Conservation (phyloP, 2,797 vertebrate genomes). For the Microctenopoma steveboyesi region DNA sequence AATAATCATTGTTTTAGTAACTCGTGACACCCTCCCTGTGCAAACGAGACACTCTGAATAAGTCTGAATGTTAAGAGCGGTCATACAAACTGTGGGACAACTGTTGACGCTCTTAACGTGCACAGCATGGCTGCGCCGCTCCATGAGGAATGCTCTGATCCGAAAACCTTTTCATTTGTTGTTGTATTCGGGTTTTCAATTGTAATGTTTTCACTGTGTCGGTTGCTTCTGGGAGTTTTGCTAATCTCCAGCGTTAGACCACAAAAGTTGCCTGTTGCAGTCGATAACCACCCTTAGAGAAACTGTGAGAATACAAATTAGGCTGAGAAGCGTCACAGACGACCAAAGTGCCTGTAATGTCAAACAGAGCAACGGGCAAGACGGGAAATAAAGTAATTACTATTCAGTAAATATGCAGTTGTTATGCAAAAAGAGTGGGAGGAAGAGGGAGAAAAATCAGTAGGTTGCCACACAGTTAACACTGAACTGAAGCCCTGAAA, state of each 20-base stretch:
- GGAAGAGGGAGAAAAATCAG: conserved; percentile 43
- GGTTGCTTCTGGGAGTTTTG: background rate
- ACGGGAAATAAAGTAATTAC: conserved; percentile 43
- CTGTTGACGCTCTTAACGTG: conserved; percentile 16
- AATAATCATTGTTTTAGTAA: background rate
- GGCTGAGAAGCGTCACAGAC: conserved; percentile 56
- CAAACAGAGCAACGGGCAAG: conserved; percentile 65
- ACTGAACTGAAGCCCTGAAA: conserved; percentile 69
- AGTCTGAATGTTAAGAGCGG: conserved; percentile 20
- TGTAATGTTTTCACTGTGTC: too few species aligned
- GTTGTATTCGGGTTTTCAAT: background rate
- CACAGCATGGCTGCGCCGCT: background rate
- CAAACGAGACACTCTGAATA: too few species aligned
- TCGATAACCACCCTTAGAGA: conserved; percentile 58
- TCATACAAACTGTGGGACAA: conserved; percentile 44
- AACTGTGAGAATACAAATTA: conserved; percentile 47
- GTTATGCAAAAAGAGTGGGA: conserved; percentile 56
- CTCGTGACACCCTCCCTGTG: too few species aligned
- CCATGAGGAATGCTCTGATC: conserved; percentile 2
- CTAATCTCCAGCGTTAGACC: conserved; percentile 11
- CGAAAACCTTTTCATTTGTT: conserved; percentile 4
- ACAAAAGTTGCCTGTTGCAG: conserved; percentile 47
- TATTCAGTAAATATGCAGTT: conserved; percentile 51
- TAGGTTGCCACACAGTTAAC: conserved; percentile 55
- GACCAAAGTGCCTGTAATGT: conserved; percentile 67